Evolutionary conservation across 2,888 invertebrate species (phyloP).

Genomic region (Amphimallon solstitiale): DNA sequence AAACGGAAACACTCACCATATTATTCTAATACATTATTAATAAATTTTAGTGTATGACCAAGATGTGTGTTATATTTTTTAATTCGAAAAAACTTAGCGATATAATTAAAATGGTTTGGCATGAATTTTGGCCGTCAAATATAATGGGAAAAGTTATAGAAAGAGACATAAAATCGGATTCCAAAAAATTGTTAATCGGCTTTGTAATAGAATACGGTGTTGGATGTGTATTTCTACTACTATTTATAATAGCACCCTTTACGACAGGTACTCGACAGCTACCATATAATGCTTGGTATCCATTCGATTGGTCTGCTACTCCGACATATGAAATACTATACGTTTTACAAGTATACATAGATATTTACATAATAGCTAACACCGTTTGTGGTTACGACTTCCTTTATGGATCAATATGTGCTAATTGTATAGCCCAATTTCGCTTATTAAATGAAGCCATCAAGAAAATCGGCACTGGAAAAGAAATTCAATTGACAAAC

Average conservation of each 20-base stretch:
- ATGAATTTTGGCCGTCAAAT: constrained; percentile 43
- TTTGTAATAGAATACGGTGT: constrained; percentile 33
- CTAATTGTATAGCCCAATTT: constrained; percentile 43
- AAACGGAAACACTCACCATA: no score
- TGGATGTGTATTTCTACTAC: constrained; percentile 40
- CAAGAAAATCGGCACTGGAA: constrained; percentile 31
- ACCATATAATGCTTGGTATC: constrained; percentile 44
- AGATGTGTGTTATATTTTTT: constrained; percentile 38
- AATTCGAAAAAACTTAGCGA: constrained; percentile 27
- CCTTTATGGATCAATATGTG: constrained; percentile 41
- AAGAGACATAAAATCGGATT: constrained; percentile 31
- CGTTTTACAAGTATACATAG: constrained; percentile 39
- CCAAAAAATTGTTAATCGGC: constrained; percentile 31
- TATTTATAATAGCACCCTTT: constrained; percentile 39
- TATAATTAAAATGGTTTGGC: constrained; percentile 37
- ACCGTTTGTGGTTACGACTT: constrained; percentile 44
- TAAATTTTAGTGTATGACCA: constrained; percentile 40
- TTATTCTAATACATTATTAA: not conserved
- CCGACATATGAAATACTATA: constrained; percentile 44
- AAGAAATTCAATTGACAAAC: constrained; percentile 30
- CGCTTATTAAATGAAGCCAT: constrained; percentile 40
- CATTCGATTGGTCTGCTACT: constrained; percentile 39
- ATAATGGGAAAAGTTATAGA: constrained; percentile 36
- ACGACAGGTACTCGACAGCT: constrained; percentile 38
- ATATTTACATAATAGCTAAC: constrained; percentile 39